These are phyloP conservation scores for Helostoma temminkii DNA, from an alignment of 2,797 vertebrate genomes.

Conservation along the genomic window DNA sequence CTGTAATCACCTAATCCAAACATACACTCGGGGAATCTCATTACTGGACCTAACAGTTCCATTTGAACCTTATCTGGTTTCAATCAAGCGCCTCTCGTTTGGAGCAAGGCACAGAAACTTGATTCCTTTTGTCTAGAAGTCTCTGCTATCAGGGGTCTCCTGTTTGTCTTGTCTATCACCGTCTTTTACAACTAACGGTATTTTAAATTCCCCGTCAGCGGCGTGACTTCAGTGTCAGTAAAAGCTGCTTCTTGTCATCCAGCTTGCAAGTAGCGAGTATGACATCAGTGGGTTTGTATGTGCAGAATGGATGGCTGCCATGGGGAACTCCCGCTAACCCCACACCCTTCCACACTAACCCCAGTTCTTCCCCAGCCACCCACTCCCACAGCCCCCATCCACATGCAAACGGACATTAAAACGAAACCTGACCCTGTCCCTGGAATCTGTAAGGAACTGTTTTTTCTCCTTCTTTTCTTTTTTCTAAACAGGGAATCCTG, in stretches of 20 bases:
- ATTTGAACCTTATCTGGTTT: constrained; percentile 87
- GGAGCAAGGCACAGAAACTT: constrained; percentile 75
- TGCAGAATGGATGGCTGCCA: constrained; percentile 78
- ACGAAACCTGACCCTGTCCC: constrained; percentile 85
- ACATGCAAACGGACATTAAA: constrained; percentile 88
- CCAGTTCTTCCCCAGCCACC: constrained; percentile 58
- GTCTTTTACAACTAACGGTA: constrained; percentile 54
- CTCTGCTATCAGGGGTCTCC: constrained; percentile 69
- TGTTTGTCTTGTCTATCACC: constrained; percentile 82
- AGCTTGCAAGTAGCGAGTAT: constrained; percentile 58
- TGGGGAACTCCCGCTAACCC: constrained; percentile 77
- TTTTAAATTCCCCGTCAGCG: constrained; percentile 69
- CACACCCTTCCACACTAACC: constrained; percentile 66
- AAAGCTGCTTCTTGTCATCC: constrained; percentile 73
- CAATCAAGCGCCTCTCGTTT: constrained; percentile 82
- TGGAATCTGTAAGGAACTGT: constrained; percentile 87
- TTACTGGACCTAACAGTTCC: constrained; percentile 84
- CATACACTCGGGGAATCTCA: constrained; percentile 86
- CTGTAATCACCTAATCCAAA: constrained; percentile 89
- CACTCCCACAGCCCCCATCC: constrained; percentile 64
- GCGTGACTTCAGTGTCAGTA: constrained; percentile 47
- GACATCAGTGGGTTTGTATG: constrained; percentile 78
- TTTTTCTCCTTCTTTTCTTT: constrained; percentile 72
- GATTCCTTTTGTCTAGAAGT: constrained; percentile 82
- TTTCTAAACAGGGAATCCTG: constrained; percentile 67